Percentiles rank a stretch among this genome's conserved stretches.
Conservation (phyloP, 2,113 vertebrate genomes). For the Tragelaphus imberbis region DNA sequence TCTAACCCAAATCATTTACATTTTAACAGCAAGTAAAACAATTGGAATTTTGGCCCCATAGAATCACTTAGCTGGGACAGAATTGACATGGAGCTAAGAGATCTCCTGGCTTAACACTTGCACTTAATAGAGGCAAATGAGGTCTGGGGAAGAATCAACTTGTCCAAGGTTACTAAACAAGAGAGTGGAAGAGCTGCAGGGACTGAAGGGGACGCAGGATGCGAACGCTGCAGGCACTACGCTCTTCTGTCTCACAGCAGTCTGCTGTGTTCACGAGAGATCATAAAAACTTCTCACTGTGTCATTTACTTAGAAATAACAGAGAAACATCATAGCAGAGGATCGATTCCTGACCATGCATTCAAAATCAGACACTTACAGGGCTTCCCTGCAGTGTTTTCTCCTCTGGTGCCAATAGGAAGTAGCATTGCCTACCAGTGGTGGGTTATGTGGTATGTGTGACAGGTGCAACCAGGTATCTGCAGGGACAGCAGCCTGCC, state of each 20-base stretch:
- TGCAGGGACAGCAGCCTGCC: background rate
- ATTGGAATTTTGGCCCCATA: background rate
- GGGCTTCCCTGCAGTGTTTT: constrained; percentile 12
- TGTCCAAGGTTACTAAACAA: background rate
- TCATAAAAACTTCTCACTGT: background rate
- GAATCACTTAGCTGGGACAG: background rate
- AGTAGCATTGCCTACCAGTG: background rate
- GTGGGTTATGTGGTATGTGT: background rate
- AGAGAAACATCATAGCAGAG: constrained; percentile 7
- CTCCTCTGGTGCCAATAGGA: background rate
- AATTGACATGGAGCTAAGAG: background rate
- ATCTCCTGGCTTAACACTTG: background rate
- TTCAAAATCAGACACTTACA: constrained; percentile 21
- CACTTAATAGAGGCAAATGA: background rate
- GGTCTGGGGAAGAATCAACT: background rate
- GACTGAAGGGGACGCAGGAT: rapidly evolving
- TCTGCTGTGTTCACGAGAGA: background rate
- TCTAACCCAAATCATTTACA: background rate
- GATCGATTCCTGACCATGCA: constrained; percentile 37
- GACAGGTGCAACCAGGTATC: background rate
- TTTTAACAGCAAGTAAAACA: background rate
- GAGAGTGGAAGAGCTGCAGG: background rate
- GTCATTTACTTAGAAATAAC: constrained; percentile 48
- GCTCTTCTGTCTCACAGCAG: background rate
- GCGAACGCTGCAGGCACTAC: rapidly evolving